Base-by-base conservation (phyloP, 2,888 invertebrate genomes). In the Neria commutata region DNA sequence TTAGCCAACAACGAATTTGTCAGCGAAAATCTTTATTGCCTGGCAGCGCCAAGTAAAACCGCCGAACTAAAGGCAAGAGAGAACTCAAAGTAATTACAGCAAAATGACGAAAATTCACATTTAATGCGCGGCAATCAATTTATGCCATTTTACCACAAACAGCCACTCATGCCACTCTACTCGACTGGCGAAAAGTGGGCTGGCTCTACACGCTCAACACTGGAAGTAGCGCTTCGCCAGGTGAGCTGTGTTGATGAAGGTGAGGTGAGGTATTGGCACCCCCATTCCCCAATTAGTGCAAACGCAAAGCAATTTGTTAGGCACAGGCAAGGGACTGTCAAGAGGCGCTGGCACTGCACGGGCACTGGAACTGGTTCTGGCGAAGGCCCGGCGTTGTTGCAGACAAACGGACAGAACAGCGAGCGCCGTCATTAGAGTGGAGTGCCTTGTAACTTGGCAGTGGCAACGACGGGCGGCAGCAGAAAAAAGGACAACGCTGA, bases 1-100 rank as follows among this genome's bases (percentile, higher is more conserved):
- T 64, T 62, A 61, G 62, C 59, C n/a, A n/a, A n/a, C 45, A 59
- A 54, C 53, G 60, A 65, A 64, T 64, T 64, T 65, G 62, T 67
- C 60, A 54, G 45, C 57, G 56, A 63, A 52, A 59, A 56, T 59
- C 51, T 47, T 57, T 37, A 57, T 54, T 54, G 8, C 46, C 34
- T 45, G 49, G 42, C 5, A 4, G 42, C 14, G 19, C 10, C 14
- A 16, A 17, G 29, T 19, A n/a, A 47, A 23, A 23, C 2, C 14
- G 14, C 25, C 26, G 25, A n/a, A 46, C 47, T 17, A 3, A 29
- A 49, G 33, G 49, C 33, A n/a, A 10, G 26, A 49, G 16, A 14
- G 3, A n/a, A n/a, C n/a, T n/a, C n/a, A n/a, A n/a, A n/a, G n/a
- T n/a, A 16, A 23, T 45, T 53, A 42, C 54, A 58, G 58, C 64